Base-by-base conservation (phyloP, 1,140 invertebrate genomes). In the Drosophila watanabei region DNA sequence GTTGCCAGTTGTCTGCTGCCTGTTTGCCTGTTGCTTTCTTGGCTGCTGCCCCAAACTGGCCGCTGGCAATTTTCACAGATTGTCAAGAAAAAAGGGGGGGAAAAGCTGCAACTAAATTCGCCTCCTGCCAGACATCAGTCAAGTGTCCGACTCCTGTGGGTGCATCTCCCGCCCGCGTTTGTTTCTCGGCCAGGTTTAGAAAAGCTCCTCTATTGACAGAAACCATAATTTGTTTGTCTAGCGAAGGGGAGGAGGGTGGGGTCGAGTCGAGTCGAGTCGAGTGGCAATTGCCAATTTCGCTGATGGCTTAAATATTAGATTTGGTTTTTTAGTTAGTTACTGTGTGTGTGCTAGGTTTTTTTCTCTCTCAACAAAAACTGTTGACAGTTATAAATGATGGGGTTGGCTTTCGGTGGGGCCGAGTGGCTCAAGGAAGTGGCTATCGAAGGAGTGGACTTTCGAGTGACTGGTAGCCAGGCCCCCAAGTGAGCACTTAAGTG, bases 311-410 rank as follows among this genome's bases (percentile, higher is more conserved):
- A 88, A 88, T 85, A 88, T 88, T 79, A 81, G 85, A 84, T 88
- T 63, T 9, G 37, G 35, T 70, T 70, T 43, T 48, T 24, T 13
- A 18, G 46, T 49, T 39, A 64, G 61, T 78, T 66, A 56, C 45
- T 49, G 52, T 77, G 51, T 24, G 24, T 75, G 43, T 16, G 13
- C 51, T 56, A 46, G 32, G 35, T 46, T 61, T 56, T 41, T 58
- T 56, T 46, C 63, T 63, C 30, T 28, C 58, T 48, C 14, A 57
- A 84, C 80, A 89, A 88, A 75, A 88, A 89, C 85, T 85, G 85
- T 85, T 88, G 85, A 88, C 85, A 88, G 85, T 81, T 89, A 88
- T 88, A 88, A 89, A 88, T 88, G 85, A 88, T 85, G 81, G 84
- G 79, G 81, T 70, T 70, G 83, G 77, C 64, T 57, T 56, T 60